These are phyloP conservation scores for Schizopygopsis pylzovi DNA, from an alignment of 2,797 vertebrate genomes.

Conservation along the genomic window DNA sequence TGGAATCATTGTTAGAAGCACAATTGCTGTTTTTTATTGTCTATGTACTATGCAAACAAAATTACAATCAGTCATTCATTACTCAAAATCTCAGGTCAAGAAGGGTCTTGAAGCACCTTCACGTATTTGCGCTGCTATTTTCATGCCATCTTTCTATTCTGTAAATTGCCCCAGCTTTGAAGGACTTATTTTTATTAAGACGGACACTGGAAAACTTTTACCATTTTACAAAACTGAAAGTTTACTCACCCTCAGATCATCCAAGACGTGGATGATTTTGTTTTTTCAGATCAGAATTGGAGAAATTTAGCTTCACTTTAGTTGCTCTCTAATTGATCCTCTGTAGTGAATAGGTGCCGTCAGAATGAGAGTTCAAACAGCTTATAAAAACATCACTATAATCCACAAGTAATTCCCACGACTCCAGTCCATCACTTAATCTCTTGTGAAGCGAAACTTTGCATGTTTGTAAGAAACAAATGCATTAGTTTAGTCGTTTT, in stretches of 20 bases:
- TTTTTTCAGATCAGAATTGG: no score
- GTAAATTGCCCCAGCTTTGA: neutral
- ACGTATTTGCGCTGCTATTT: neutral
- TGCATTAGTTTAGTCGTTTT: neutral
- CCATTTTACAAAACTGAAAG: neutral
- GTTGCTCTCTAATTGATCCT: neutral
- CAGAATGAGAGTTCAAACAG: neutral
- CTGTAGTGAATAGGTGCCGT: neutral
- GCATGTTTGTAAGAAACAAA: neutral
- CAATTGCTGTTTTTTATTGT: neutral
- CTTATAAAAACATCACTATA: neutral
- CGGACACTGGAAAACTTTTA: neutral
- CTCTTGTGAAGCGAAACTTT: neutral
- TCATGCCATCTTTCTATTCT: neutral
- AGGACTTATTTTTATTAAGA: neutral
- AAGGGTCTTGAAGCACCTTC: neutral
- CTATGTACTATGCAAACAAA: neutral
- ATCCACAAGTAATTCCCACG: neutral
- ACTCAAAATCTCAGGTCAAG: neutral
- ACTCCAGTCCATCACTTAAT: neutral
- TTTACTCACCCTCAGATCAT: no score
- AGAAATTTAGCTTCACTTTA: neutral
- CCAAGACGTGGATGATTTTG: no score
- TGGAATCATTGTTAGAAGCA: neutral
- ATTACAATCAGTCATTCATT: neutral